phyloP scores from a whole-genome alignment of 2,113 vertebrate genomes.

The Ploceus nigricollis region DNA sequence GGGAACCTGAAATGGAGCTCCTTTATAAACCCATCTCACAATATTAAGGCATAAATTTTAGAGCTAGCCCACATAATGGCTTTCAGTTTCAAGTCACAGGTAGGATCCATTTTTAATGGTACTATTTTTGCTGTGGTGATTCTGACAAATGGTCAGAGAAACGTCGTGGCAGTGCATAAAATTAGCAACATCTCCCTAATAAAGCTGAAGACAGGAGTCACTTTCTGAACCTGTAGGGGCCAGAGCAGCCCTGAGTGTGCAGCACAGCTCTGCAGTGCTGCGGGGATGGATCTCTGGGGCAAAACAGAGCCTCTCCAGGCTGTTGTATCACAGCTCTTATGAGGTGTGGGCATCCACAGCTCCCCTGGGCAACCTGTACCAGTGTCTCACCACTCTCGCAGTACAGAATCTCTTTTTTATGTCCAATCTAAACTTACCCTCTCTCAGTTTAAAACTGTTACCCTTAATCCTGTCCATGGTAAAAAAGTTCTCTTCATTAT shows the following conservation, averaged over 20 bases:
- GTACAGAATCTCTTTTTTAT: background rate
- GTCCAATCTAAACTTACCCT: background rate
- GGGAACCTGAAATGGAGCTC: background rate
- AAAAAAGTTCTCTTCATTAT: background rate
- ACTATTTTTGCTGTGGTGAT: conserved; percentile 32
- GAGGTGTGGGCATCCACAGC: rapidly evolving
- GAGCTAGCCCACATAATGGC: conserved; percentile 2
- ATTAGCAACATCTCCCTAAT: background rate
- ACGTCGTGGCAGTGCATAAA: background rate
- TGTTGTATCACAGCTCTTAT: background rate
- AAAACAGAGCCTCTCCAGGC: background rate
- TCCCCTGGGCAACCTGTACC: background rate
- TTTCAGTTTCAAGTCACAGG: background rate
- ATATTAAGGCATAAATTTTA: conserved; percentile 13
- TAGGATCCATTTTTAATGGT: conserved; percentile 29
- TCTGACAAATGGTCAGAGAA: conserved; percentile 46
- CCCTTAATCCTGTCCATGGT: background rate
- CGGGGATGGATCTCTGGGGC: background rate
- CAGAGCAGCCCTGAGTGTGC: background rate
- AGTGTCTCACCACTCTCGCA: background rate
- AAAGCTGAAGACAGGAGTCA: background rate
- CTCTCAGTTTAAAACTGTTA: background rate
- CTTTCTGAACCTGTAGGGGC: background rate
- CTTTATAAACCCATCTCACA: background rate
- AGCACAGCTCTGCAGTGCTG: background rate